These are phyloP conservation scores for Nyctibius bracteatus DNA, from an alignment of 2,113 vertebrate species.

Conservation along the genomic window DNA sequence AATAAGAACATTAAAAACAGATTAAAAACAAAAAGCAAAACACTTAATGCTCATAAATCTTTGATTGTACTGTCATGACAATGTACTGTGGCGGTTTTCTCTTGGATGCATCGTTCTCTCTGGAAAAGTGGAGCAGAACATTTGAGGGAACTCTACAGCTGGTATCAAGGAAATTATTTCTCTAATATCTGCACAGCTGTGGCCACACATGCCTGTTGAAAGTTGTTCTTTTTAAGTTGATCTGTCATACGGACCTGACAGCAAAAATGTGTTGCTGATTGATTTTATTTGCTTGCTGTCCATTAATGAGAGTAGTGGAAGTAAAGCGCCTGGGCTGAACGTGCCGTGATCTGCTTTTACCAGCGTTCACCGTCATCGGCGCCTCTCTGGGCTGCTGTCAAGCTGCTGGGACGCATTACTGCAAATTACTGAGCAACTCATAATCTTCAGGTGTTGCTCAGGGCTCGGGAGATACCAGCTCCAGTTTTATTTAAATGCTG, in stretches of 20 bases:
- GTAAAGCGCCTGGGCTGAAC: neutral
- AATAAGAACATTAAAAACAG: neutral
- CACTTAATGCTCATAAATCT: neutral
- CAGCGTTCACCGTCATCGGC: fast-evolving
- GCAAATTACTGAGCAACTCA: neutral
- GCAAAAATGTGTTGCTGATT: neutral
- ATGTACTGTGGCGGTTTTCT: neutral
- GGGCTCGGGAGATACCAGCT: neutral
- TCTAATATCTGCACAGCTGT: neutral
- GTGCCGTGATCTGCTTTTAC: neutral
- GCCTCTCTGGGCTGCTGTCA: neutral
- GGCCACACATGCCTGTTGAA: neutral
- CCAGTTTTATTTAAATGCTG: neutral
- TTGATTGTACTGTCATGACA: neutral
- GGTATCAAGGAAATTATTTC: neutral
- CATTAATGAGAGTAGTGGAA: neutral
- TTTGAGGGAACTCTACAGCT: neutral
- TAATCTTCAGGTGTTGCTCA: neutral
- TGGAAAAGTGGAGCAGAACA: neutral
- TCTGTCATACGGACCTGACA: neutral
- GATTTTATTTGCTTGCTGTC: neutral
- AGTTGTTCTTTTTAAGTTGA: neutral
- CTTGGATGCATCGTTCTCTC: neutral
- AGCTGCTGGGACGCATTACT: neutral
- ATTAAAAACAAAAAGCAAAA: neutral